These are phyloP conservation scores for Brachionus koreanus DNA, from an alignment of 1,140 invertebrate species.

Conservation along the genomic window DNA sequence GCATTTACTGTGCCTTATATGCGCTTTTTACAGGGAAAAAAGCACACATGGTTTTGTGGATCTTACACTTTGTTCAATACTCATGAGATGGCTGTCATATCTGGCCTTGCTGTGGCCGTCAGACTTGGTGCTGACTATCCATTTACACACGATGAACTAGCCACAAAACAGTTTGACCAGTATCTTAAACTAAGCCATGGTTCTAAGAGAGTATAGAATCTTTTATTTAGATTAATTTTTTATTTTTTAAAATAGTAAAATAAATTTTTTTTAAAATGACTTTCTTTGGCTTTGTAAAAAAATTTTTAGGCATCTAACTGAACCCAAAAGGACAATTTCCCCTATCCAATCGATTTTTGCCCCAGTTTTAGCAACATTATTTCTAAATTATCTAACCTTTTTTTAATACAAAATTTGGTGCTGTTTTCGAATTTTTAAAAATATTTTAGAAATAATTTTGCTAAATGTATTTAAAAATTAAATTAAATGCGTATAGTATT, in stretches of 20 bases:
- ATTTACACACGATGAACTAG: slow-evolving; percentile 49
- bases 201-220: not conserved
- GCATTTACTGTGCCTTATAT: slow-evolving; percentile 51
- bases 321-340: not conserved
- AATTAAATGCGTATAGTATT: not conserved
- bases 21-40: slow-evolving; percentile 50
- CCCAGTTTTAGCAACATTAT: too few species aligned
- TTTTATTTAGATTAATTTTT: not conserved
- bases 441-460: not conserved
- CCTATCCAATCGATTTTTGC: too few species aligned
- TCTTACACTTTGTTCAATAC: slow-evolving; percentile 52
- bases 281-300: too few species aligned
- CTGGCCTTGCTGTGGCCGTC: slow-evolving; percentile 50
- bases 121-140: slow-evolving; percentile 51
- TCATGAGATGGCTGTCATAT: slow-evolving; percentile 51
- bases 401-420: not conserved
- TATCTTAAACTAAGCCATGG: slow-evolving; percentile 50
- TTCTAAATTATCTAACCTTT: too few species aligned
- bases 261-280: not conserved
- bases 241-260: not conserved
- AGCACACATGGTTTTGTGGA: slow-evolving; percentile 49
- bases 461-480: not conserved
- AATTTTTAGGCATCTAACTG: too few species aligned
- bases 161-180: slow-evolving; percentile 51
- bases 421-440: not conserved